These are phyloP conservation scores for Dendrocopos noguchii DNA, from an alignment of 2,113 vertebrate species.

Conservation along the genomic window DNA sequence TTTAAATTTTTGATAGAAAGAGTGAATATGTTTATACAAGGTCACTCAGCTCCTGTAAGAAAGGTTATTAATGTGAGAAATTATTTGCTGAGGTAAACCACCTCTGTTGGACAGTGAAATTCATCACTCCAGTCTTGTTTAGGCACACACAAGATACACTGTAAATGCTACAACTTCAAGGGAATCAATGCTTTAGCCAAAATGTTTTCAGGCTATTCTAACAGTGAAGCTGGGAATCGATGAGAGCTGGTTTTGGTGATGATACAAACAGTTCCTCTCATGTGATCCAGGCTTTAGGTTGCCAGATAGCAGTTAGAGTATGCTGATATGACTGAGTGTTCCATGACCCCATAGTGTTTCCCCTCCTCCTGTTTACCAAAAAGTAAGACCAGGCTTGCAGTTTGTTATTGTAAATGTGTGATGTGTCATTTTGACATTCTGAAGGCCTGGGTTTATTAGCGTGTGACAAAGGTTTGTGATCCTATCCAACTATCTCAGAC, in stretches of 20 bases:
- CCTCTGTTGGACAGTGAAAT: slow-evolving; percentile 66
- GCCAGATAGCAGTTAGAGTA: not conserved
- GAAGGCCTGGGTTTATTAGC: not conserved
- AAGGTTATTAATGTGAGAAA: slow-evolving; percentile 72
- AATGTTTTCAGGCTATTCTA: slow-evolving; percentile 30
- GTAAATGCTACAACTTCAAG: slow-evolving; percentile 33
- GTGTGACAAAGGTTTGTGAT: not conserved
- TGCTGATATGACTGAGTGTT: rapidly evolving
- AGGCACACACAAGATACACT: slow-evolving; percentile 40
- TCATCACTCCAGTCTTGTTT: slow-evolving; percentile 64
- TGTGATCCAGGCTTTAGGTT: not conserved
- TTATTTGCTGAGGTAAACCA: slow-evolving; percentile 73
- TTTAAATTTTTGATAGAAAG: slow-evolving; percentile 74
- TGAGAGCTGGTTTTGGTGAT: not conserved
- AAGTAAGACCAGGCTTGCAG: not conserved
- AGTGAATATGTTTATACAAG: slow-evolving; percentile 54
- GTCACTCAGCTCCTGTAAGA: slow-evolving; percentile 53
- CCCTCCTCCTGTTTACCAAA: not conserved
- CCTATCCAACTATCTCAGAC: not conserved
- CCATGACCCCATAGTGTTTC: not conserved
- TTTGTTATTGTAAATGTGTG: not conserved
- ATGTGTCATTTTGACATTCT: not conserved
- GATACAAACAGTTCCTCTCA: not conserved
- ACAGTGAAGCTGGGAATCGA: not conserved
- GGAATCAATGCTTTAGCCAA: slow-evolving; percentile 7